phyloP scores from a whole-genome alignment of 2,888 invertebrate genomes.

The Sarcophaga subvicina region DNA sequence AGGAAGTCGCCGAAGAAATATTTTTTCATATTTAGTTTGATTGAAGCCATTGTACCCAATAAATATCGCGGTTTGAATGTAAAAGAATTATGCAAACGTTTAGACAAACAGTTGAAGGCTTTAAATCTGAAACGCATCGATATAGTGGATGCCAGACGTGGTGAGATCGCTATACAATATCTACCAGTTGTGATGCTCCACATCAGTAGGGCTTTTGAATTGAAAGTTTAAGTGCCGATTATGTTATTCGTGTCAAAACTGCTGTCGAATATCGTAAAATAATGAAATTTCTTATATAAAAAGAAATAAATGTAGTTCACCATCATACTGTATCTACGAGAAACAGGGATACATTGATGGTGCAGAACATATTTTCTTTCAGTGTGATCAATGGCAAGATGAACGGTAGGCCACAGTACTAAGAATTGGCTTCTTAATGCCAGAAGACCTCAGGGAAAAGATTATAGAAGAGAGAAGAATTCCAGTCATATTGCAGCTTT shows the following conservation, averaged over 20 bases:
- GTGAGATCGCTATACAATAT: conserved; percentile 72
- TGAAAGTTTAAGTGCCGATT: conserved; percentile 70
- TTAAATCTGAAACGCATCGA: conserved; percentile 69
- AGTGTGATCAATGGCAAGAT: too few species aligned
- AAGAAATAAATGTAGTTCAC: too few species aligned
- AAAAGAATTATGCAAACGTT: background rate
- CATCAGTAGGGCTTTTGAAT: conserved; percentile 61
- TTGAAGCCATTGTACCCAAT: conserved; percentile 69
- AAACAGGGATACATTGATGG: too few species aligned
- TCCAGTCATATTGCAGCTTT: too few species aligned
- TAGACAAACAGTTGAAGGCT: conserved; percentile 68
- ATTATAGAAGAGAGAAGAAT: too few species aligned
- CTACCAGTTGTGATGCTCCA: conserved; percentile 64
- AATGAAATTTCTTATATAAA: conserved; percentile 58
- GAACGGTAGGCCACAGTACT: too few species aligned
- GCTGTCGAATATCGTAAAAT: conserved; percentile 69
- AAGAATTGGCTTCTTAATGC: too few species aligned
- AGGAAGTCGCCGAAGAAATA: too few species aligned
- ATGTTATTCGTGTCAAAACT: conserved; percentile 70
- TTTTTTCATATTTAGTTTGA: background rate
- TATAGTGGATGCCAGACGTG: conserved; percentile 67
- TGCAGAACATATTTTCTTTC: too few species aligned
- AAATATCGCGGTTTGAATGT: conserved; percentile 13
- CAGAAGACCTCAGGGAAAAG: too few species aligned
- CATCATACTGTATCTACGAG: too few species aligned